Percentiles rank a stretch among this genome's conserved stretches.
phyloP scores from a whole-genome alignment of 1,140 invertebrate genomes.

The Papilio helenus region DNA sequence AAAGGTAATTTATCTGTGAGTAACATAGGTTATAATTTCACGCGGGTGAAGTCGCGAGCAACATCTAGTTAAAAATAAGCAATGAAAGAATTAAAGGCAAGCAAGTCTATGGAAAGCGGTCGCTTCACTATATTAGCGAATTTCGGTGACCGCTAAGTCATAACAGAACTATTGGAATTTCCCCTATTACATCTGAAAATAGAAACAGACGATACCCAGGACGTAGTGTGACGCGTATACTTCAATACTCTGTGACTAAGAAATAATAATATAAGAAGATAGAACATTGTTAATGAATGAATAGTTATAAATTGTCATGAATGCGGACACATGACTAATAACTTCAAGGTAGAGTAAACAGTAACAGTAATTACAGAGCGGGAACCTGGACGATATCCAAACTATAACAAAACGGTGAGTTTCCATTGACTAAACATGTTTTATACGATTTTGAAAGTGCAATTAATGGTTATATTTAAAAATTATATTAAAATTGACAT shows the following conservation, averaged over 20 bases:
- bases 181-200: background rate
- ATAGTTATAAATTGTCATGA: constrained; percentile 17
- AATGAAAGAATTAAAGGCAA: too few species aligned
- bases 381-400: background rate
- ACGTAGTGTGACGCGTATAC: background rate
- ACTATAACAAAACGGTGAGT: background rate
- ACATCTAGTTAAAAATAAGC: too few species aligned
- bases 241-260: background rate
- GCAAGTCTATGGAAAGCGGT: too few species aligned
- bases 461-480: too few species aligned
- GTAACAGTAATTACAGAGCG: constrained; percentile 13
- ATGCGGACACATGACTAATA: constrained; percentile 16
- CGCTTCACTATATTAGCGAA: too few species aligned
- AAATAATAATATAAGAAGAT: too few species aligned
- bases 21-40: too few species aligned
- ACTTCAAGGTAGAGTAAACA: constrained; percentile 16
- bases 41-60: too few species aligned
- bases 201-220: background rate
- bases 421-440: background rate
- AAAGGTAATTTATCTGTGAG: too few species aligned
- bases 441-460: too few species aligned
- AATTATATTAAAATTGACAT: too few species aligned
- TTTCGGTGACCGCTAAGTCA: too few species aligned
- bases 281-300: background rate
- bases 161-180: background rate